Percentiles rank a stretch among this genome's conserved stretches.
Evolutionary conservation across 2,113 vertebrate genomes (phyloP).

Genomic region (Vanacampus margaritifer): DNA sequence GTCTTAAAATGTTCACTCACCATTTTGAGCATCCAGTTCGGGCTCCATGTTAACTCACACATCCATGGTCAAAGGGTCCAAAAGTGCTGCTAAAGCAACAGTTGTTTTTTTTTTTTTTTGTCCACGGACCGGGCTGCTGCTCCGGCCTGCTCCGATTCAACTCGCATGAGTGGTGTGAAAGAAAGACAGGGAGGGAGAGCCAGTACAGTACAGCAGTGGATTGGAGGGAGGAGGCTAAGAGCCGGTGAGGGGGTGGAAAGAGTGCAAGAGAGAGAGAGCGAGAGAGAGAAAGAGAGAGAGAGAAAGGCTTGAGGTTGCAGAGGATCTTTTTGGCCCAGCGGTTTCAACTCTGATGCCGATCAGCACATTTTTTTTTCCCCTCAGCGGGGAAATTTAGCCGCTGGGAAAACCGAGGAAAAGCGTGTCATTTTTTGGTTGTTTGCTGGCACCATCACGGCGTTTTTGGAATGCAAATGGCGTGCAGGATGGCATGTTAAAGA

Average conservation of each 20-base stretch:
- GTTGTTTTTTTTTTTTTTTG: slow-evolving; percentile 40
- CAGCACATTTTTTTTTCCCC: slow-evolving; percentile 18
- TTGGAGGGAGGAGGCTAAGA: slow-evolving; percentile 36
- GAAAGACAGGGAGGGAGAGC: slow-evolving; percentile 27
- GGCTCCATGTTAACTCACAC: slow-evolving; percentile 63
- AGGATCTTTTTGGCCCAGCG: slow-evolving; percentile 10
- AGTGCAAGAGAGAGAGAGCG: slow-evolving; percentile 12
- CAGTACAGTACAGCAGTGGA: slow-evolving; percentile 11
- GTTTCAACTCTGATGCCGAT: slow-evolving; percentile 23
- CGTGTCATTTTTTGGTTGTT: background rate
- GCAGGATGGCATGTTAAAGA: background rate
- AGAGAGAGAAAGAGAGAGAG: slow-evolving; percentile 11
- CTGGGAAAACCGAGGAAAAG: background rate
- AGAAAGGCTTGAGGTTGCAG: slow-evolving; percentile 22
- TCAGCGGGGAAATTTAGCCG: background rate
- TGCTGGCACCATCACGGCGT: background rate
- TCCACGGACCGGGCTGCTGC: slow-evolving; percentile 41
- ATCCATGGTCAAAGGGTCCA: slow-evolving; percentile 39
- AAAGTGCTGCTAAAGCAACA: slow-evolving; percentile 15
- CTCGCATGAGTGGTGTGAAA: slow-evolving; percentile 7
- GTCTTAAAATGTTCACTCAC: slow-evolving; percentile 48
- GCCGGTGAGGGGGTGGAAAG: slow-evolving; percentile 24
- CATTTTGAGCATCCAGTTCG: slow-evolving; percentile 55
- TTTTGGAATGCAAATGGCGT: background rate
- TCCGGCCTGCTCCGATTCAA: background rate